Base-by-base conservation (phyloP, 2,888 invertebrate species). In the Apodemia mormo region DNA sequence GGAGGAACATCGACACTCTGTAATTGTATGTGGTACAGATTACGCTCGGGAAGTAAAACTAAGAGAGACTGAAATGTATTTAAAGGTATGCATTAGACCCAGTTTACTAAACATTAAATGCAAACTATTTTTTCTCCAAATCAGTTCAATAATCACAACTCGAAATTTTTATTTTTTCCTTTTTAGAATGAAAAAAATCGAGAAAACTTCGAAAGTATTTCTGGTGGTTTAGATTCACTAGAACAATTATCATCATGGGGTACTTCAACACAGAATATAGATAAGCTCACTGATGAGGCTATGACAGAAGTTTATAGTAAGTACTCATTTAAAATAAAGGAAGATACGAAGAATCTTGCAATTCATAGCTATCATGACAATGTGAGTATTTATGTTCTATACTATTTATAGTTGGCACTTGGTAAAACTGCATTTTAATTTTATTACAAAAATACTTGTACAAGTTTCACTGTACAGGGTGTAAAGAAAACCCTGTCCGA, bases 251-350 rank as follows among this genome's bases (percentile, higher is more conserved):
- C 92, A 14, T 77, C 81, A 14, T 78, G 76, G 69, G 86, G 82
- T 3, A 73, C 79, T 0, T 86, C 89, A 0, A 71, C 80, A 9
- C 80, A 76, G 14, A 87, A 88, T 69, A 75, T 88, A 67, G 81
- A 78, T 10, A 83, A 86, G 65, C 78, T 93, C 1, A 84, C 85
- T 0, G 88, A 89, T 40, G 89, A 90, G 76, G 90, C 90, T 14
- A 88, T 91, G 89, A 87, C 81, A 0, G 84, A 87, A 76, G 87
- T 91, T 0, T 93, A 93, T 75, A 89, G 76, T 68, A 93, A 91
- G 75, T 93, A 93, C 74, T 86, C 90, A 3, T 90, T 92, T 67
- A 83, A 87, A 76, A 86, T 76, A 74, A 91, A 86, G 66, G 89
- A 89, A 58, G 87, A 89, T 29, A 85, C 82, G 1, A 85, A 85